These are phyloP conservation scores for Anoncus sp. DNA, from an alignment of 2,888 invertebrate species.

Conservation along the genomic window DNA sequence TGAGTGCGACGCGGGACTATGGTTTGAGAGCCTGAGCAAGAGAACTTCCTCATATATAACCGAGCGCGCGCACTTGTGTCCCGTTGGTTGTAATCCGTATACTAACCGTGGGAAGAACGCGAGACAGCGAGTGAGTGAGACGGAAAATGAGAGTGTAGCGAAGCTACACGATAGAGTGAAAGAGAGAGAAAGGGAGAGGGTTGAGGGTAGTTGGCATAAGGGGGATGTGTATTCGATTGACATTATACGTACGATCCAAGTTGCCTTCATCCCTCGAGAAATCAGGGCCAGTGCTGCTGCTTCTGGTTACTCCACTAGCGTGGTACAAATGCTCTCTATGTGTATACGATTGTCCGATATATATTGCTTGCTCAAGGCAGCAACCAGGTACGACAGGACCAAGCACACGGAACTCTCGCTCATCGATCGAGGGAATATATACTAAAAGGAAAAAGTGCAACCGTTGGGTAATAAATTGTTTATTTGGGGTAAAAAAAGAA, in stretches of 20 bases:
- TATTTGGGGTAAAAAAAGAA: background rate
- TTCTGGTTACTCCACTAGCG: conserved; percentile 44
- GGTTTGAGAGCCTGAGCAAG: too few species aligned
- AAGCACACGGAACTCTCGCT: conserved; percentile 44
- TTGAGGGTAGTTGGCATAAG: conserved; percentile 63
- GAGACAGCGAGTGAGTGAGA: conserved; percentile 14
- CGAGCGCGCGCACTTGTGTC: too few species aligned
- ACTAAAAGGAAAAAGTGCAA: too few species aligned
- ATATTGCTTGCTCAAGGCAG: conserved; percentile 33
- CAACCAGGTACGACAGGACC: background rate
- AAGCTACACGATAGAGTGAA: background rate
- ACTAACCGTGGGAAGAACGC: too few species aligned
- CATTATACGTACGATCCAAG: conserved; percentile 72
- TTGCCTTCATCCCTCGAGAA: conserved; percentile 72
- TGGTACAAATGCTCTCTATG: conserved; percentile 32
- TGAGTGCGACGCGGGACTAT: too few species aligned
- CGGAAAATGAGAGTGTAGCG: background rate
- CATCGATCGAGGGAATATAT: conserved; percentile 23
- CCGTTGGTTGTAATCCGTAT: too few species aligned
- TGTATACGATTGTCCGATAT: conserved; percentile 47
- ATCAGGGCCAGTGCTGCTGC: conserved; percentile 69
- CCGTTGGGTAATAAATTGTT: background rate
- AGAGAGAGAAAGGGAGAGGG: conserved; percentile 19
- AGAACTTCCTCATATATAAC: too few species aligned
- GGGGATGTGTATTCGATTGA: conserved; percentile 72